A percentile compares a stretch with the other conserved stretches of the same genome.
Evolutionary conservation across 1,140 invertebrate genomes (phyloP).

Genomic region (Zaprionus ornatus): DNA sequence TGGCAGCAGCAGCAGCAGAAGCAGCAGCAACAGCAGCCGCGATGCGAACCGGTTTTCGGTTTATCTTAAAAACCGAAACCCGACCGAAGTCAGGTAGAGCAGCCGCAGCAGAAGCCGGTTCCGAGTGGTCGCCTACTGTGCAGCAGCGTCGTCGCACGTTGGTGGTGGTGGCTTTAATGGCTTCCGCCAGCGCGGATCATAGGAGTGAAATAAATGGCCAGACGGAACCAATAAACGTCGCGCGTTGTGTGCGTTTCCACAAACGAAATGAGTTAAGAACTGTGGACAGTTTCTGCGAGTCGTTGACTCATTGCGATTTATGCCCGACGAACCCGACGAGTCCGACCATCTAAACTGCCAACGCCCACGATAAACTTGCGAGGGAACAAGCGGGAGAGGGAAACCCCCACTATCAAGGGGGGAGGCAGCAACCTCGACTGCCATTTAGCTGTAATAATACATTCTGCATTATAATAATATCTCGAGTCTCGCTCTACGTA

Average conservation of each 20-base stretch:
- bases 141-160: conserved; percentile 20
- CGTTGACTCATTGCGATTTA: conserved; percentile 69
- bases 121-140: conserved; percentile 49
- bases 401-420: too few species aligned
- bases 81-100: conserved; percentile 59
- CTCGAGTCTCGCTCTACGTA: conserved; percentile 31
- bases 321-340: conserved; percentile 8
- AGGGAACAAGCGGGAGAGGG: conserved; percentile 1
- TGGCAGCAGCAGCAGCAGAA: conserved; percentile 43
- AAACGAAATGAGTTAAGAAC: conserved; percentile 77
- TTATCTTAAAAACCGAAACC: conserved; percentile 56
- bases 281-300: conserved; percentile 73
- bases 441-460: conserved; percentile 69
- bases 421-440: conserved; percentile 30
- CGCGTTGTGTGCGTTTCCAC: conserved; percentile 74
- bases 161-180: conserved; percentile 82
- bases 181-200: conserved; percentile 83
- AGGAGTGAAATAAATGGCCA: conserved; percentile 83
- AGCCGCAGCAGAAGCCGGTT: conserved; percentile 36
- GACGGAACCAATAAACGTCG: conserved; percentile 83
- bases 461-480: conserved; percentile 78
- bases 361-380: background rate
- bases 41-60: conserved; percentile 60
- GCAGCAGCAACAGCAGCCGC: background rate
- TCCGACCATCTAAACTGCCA: background rate